Base-by-base conservation (phyloP, 2,113 vertebrate species). In the Hippopotamus amphibius region DNA sequence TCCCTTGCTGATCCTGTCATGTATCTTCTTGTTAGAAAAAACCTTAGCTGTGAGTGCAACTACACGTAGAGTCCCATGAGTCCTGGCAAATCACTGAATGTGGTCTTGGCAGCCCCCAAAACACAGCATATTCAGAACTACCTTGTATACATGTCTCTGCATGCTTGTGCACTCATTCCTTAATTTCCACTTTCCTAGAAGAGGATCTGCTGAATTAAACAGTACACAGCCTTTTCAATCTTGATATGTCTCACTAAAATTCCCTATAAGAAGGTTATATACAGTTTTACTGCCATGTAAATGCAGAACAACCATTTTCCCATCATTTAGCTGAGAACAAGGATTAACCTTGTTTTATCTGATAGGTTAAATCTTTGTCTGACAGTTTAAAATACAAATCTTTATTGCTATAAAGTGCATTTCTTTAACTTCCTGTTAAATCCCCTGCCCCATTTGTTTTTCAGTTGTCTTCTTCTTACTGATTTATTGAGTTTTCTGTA, bases 371-470 rank as follows among this genome's bases (percentile, higher is more conserved):
- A 48, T 76, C 48, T 89, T 61, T 83, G 26, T 41, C 17, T 28
- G 17, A 84, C 3, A 59, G 48, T 10, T 76, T 77, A 48, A 41
- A 87, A 92, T 69, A 91, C 7, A 82, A 86, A 61, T 93, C 21
- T 83, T 55, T 80, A 80, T 33, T 79, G 16, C 37, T 93, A 0
- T 53, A 74, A 61, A 53, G 16, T 63, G 0, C 22, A 48, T 86
- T 91, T 74, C 85, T 93, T 93, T 93, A 92, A 92, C 9, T 96
- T 68, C n/a, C 26, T 82, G 6, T 91, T 76, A 95, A 87, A 43
- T 9, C 19, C 57, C 94, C 68, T 68, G 41, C 15, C 41, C n/a
- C 79, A 37, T 37, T 63, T 87, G 80, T 68, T 93, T 83, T 81
- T 59, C 26, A 21, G 66, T 93, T 85, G 53, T 88, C 12, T 81